Conservation (phyloP, 1,140 invertebrate species). For the Limonius californicus region DNA sequence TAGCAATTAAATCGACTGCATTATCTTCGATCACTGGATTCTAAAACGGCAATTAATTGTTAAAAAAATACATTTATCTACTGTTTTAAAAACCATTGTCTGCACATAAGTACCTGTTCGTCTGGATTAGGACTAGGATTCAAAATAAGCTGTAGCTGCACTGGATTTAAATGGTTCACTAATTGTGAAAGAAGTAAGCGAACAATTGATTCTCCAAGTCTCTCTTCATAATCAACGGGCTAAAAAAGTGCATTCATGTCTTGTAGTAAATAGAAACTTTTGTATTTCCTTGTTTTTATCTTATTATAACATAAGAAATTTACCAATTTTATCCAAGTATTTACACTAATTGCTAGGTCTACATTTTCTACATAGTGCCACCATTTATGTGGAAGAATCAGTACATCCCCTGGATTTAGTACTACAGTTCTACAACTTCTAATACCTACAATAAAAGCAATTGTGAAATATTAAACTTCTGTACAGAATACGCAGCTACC, state of each 20-base stretch:
- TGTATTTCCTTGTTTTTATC: no score
- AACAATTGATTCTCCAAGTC: slow-evolving; percentile 39
- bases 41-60: no score
- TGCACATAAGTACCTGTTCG: no score
- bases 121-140: slow-evolving; percentile 27
- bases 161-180: slow-evolving; percentile 21
- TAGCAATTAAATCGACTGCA: no score
- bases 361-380: slow-evolving; percentile 94
- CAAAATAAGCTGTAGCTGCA: slow-evolving; percentile 27
- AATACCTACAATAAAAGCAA: slow-evolving; percentile 45
- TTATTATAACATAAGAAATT: no score
- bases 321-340: slow-evolving; percentile 81
- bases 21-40: no score
- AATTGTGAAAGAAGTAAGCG: slow-evolving; percentile 36
- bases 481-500: background rate
- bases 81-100: no score
- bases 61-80: no score
- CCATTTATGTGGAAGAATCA: slow-evolving; percentile 87
- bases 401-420: slow-evolving; percentile 78
- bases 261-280: no score
- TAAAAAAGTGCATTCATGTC: no score
- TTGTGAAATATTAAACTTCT: background rate
- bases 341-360: slow-evolving; percentile 72
- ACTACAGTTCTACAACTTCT: slow-evolving; percentile 56
- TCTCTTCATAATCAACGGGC: slow-evolving; percentile 37